A percentile compares a stretch with the other conserved stretches of the same genome.
Conservation (phyloP, 2,888 invertebrate genomes). For the Bruchidius siliquastri region DNA sequence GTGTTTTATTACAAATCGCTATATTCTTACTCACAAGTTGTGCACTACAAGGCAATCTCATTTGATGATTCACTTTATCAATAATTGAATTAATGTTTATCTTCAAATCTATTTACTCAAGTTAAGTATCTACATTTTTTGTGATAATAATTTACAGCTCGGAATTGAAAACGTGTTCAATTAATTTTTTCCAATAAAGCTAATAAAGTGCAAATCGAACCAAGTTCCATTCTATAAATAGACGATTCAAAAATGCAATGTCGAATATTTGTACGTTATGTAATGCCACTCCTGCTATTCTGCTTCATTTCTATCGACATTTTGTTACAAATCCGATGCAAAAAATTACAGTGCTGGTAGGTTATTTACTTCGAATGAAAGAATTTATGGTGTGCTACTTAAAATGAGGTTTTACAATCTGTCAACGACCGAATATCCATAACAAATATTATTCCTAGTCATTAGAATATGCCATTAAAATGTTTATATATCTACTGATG, state of each 20-base stretch:
- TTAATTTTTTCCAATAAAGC: not conserved
- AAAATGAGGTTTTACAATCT: not conserved
- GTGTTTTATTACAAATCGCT: not conserved
- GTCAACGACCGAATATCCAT: not conserved
- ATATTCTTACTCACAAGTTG: not conserved
- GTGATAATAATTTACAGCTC: not conserved
- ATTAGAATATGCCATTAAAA: not conserved
- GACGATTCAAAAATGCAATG: not conserved
- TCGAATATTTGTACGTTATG: not conserved
- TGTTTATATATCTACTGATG: not conserved
- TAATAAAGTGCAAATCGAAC: not conserved
- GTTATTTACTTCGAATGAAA: not conserved
- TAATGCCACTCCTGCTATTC: not conserved
- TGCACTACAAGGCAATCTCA: not conserved
- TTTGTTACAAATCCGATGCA: not conserved
- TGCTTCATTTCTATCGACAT: not conserved
- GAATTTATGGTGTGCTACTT: not conserved
- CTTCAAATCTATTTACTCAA: not conserved
- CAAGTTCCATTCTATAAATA: not conserved
- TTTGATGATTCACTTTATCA: not conserved
- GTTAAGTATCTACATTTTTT: not conserved
- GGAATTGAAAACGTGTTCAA: not conserved
- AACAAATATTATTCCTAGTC: not conserved
- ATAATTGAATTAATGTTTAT: not conserved
- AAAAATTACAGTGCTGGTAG: not conserved